These are phyloP conservation scores for Florisuga fusca DNA, from an alignment of 2,797 vertebrate genomes.

Conservation along the genomic window DNA sequence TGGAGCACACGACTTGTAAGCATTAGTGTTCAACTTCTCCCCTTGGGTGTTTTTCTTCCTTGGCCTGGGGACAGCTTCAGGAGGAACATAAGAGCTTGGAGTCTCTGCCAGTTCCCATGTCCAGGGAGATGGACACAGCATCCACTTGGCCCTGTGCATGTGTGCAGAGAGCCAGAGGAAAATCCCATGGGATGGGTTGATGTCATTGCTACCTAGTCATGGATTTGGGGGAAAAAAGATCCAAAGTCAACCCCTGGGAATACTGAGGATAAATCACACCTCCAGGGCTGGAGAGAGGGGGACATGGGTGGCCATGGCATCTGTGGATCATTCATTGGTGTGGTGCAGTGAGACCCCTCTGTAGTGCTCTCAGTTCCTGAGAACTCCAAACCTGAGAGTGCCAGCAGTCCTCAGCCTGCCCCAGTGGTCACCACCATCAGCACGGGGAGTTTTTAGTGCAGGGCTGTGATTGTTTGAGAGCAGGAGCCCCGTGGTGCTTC, in stretches of 20 bases:
- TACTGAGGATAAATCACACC: background rate
- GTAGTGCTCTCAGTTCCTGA: background rate
- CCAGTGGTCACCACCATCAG: fast-evolving
- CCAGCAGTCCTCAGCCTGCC: background rate
- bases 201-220: background rate
- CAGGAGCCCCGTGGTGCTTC: fast-evolving
- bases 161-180: fast-evolving
- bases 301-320: fast-evolving
- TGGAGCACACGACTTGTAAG: background rate
- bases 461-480: background rate
- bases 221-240: background rate
- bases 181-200: background rate
- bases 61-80: background rate
- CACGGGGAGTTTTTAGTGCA: fast-evolving
- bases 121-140: background rate
- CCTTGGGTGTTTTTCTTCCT: background rate
- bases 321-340: background rate
- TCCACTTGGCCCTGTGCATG: fast-evolving
- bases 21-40: background rate
- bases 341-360: background rate
- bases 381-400: background rate
- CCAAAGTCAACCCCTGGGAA: background rate
- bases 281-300: background rate
- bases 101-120: background rate
- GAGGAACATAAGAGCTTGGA: background rate